phyloP scores from a whole-genome alignment of 1,140 invertebrate genomes.

The Drosophila nikananu region DNA sequence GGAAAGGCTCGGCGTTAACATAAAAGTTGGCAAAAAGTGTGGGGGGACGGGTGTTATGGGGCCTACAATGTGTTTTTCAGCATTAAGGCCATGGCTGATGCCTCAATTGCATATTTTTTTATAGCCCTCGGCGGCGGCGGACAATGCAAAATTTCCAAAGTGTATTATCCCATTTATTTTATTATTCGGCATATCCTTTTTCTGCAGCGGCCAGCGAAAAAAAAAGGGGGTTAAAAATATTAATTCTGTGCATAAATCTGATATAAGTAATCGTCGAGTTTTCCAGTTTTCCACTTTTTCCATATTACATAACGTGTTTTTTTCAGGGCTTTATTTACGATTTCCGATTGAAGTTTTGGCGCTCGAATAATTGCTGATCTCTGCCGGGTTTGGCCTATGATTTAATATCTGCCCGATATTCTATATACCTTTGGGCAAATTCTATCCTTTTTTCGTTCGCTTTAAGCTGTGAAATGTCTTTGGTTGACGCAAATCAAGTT shows the following conservation, averaged over 20 bases:
- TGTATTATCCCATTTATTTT: conserved; percentile 41
- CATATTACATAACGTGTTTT: conserved; percentile 9
- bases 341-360: conserved; percentile 7
- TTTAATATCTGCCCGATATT: background rate
- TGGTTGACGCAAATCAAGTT: conserved; percentile 17
- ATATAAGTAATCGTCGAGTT: conserved; percentile 46
- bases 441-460: background rate
- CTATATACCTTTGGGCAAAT: background rate
- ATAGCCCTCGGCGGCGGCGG: conserved; percentile 12
- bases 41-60: background rate
- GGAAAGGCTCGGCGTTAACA: conserved; percentile 29
- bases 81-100: conserved; percentile 38
- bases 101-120: conserved; percentile 46
- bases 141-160: conserved; percentile 37
- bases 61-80: conserved; percentile 20
- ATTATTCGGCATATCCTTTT: conserved; percentile 1
- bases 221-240: conserved; percentile 25
- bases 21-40: conserved; percentile 24
- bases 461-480: background rate
- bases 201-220: background rate
- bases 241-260: conserved; percentile 43
- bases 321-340: conserved; percentile 3
- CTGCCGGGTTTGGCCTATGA: background rate
- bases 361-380: conserved; percentile 32
- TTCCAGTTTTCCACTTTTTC: conserved; percentile 20